phyloP scores from a whole-genome alignment of 2,888 invertebrate genomes.

The Rhaphigaster nebulosa region DNA sequence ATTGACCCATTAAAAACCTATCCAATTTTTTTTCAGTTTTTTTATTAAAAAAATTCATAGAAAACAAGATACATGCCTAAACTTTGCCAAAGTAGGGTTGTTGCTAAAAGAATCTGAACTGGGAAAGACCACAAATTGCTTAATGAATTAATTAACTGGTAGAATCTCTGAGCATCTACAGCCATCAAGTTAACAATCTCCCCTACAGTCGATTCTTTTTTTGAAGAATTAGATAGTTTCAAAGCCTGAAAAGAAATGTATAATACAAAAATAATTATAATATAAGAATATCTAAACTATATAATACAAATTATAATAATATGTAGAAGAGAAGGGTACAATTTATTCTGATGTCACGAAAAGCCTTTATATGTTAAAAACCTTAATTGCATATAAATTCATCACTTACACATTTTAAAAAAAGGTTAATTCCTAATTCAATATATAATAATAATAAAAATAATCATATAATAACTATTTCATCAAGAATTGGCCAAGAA shows the following conservation, averaged over 20 bases:
- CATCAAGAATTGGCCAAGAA: no score
- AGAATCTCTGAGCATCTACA: conserved; percentile 71
- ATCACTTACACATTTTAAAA: no score
- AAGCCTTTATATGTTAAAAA: no score
- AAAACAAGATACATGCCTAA: conserved; percentile 67
- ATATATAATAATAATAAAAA: no score
- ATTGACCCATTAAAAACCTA: no score
- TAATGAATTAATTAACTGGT: conserved; percentile 69
- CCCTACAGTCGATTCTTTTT: conserved; percentile 70
- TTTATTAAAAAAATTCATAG: no score
- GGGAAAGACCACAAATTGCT: conserved; percentile 72
- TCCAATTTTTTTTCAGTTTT: no score
- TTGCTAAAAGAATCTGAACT: conserved; percentile 72
- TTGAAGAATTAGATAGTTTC: conserved; percentile 68
- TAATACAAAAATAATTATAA: background rate
- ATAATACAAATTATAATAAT: background rate
- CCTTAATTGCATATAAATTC: no score
- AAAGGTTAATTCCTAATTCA: no score
- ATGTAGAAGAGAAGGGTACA: background rate
- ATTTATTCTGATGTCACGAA: background rate
- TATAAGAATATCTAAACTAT: background rate
- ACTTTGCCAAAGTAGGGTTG: conserved; percentile 71
- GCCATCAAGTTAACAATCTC: conserved; percentile 72
- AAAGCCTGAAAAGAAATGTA: conserved; percentile 66
- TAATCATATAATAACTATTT: background rate